phyloP scores from a whole-genome alignment of 2,888 invertebrate species.

The Epirrhoe alternata region DNA sequence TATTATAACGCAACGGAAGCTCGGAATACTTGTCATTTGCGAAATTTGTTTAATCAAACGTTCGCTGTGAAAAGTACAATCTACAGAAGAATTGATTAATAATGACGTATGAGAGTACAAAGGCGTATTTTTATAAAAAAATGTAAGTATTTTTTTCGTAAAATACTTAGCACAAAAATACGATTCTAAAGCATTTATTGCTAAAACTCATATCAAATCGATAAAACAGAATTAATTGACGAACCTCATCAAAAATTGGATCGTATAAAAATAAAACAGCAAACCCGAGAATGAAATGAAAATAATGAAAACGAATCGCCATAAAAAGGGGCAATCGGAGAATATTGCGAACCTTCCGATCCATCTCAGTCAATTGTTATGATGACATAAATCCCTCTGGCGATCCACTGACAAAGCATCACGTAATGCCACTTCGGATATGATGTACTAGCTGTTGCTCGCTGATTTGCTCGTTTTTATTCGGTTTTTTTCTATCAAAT shows the following conservation, averaged over 20 bases:
- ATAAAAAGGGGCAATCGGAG: conserved; percentile 44
- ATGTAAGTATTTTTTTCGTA: no score
- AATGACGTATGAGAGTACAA: neutral
- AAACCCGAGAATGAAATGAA: conserved; percentile 25
- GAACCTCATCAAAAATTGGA: neutral
- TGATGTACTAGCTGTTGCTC: neutral
- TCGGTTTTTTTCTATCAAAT: no score
- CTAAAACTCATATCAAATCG: neutral
- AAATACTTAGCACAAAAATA: no score
- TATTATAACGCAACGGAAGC: neutral
- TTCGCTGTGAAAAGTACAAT: neutral
- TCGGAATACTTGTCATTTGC: neutral
- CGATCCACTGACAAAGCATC: conserved; percentile 29
- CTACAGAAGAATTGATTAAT: neutral
- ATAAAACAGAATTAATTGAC: neutral
- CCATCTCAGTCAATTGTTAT: conserved; percentile 48
- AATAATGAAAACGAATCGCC: conserved; percentile 44
- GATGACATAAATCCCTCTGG: conserved; percentile 44
- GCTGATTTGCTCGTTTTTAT: neutral
- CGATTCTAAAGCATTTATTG: neutral
- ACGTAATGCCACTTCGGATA: conserved; percentile 22
- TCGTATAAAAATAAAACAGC: conserved; percentile 11
- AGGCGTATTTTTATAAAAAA: no score
- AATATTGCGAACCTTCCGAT: conserved; percentile 46
- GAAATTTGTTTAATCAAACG: neutral